Evolutionary conservation across 1,140 invertebrate genomes (phyloP).

Genomic region (Calliopsis andreniformis): DNA sequence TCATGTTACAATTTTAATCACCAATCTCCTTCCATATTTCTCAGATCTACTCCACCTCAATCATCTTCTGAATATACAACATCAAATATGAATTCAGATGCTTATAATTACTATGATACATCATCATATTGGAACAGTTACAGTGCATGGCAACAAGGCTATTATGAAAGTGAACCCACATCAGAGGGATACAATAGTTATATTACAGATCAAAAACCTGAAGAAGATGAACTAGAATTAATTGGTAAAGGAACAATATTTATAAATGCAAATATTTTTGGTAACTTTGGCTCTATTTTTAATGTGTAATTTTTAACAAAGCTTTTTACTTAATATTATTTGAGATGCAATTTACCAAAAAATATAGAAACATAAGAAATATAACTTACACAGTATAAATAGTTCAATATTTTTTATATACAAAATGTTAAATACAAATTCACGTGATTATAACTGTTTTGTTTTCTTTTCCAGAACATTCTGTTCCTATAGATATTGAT

Average conservation of each 20-base stretch:
- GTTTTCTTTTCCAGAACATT: slow-evolving; percentile 85
- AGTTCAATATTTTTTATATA: neutral
- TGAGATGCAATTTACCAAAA: too few relatives aligned
- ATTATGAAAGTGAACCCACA: slow-evolving; percentile 80
- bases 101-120: slow-evolving; percentile 80
- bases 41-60: slow-evolving; percentile 76
- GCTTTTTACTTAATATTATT: too few relatives aligned
- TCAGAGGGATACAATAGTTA: slow-evolving; percentile 78
- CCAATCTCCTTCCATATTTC: slow-evolving; percentile 35
- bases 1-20: slow-evolving; percentile 14
- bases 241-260: slow-evolving; percentile 80
- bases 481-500: slow-evolving; percentile 87
- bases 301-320: too few relatives aligned
- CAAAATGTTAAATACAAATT: neutral
- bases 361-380: too few relatives aligned
- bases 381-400: too few relatives aligned
- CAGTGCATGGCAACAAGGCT: slow-evolving; percentile 80
- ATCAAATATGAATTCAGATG: slow-evolving; percentile 75
- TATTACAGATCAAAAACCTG: slow-evolving; percentile 77
- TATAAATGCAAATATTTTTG: neutral
- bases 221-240: slow-evolving; percentile 84
- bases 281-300: too few relatives aligned
- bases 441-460: neutral
- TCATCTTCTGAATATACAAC: slow-evolving; percentile 77
- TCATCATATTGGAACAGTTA: slow-evolving; percentile 81